These are phyloP conservation scores for Genyomyrus donnyi DNA, from an alignment of 2,113 vertebrate genomes.

Conservation along the genomic window DNA sequence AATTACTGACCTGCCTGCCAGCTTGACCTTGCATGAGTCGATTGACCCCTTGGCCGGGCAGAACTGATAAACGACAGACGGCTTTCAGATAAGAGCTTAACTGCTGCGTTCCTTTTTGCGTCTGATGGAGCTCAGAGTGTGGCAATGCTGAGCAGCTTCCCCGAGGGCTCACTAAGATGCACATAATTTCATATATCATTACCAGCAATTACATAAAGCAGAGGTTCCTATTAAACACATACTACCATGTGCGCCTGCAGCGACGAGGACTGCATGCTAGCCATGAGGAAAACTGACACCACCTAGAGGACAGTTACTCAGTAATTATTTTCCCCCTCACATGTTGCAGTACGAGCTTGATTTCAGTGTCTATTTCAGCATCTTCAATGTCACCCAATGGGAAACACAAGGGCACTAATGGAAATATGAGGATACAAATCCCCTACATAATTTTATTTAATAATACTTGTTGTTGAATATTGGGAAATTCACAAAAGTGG, in stretches of 20 bases:
- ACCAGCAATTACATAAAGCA: neutral
- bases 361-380: neutral
- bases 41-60: conserved; percentile 25
- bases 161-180: neutral
- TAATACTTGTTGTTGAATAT: neutral
- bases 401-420: neutral
- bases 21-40: conserved; percentile 20
- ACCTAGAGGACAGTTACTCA: conserved; percentile 53
- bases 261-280: conserved; percentile 12
- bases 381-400: neutral
- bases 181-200: neutral
- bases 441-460: neutral
- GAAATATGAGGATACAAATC: neutral
- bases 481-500: neutral
- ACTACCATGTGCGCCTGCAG: conserved; percentile 22
- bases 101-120: neutral
- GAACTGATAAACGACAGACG: conserved; percentile 20
- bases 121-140: neutral
- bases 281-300: conserved; percentile 61
- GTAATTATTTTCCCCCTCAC: neutral
- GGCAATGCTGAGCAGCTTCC: neutral
- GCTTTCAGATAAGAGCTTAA: neutral
- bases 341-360: neutral
- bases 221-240: neutral
- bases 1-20: conserved; percentile 25